Evolutionary conservation across 2,797 vertebrate species (phyloP), one percentile per base, ranked within the genome.

Genomic region (Labeo calbasu): DNA sequence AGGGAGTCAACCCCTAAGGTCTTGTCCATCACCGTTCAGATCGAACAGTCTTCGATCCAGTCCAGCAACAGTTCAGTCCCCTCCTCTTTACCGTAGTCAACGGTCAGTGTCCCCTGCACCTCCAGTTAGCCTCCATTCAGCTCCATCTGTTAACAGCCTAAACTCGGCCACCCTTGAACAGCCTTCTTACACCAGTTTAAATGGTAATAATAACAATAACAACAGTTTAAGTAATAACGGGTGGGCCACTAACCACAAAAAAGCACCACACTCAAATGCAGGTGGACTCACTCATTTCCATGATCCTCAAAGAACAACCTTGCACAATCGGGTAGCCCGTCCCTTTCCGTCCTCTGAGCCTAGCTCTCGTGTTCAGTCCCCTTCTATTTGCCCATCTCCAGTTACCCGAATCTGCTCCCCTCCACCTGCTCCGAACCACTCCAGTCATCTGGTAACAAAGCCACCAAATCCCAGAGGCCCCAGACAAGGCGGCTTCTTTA

Each of bases 321-420:
- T 92, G 0, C 91, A 94, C 88, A 96, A 95, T 81, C 92, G 94
- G 0, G 90, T 94, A 5, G 93, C 95, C 3, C 91, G 88, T 3
- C 94, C 94, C 0, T 95, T 96, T 69, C 93, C 94, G 0, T 90
- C 92, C 1, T 96, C 96, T 0, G 95, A 95, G 80, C 96, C 96
- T n/a, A 94, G 90, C 87, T 96, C 96, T 0, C 91, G 96, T 28
- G 95, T 94, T 1, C 96, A 94, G 68, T 95, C 95, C 0, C 93
- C 94, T 0, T 92, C 91, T 19, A 86, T 91, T 12, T 92, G 88
- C 5, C 92, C 92, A 0, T 86, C 89, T 3, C 86, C 90, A 0
- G 88, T 92, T 7, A 28, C 66, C 12, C 88, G 84, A 43, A 86
- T 93, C 46, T 92, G 88, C 82, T 95, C 94, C 1, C 92, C 92